These are phyloP conservation scores for Noctua janthe DNA, from an alignment of 2,888 invertebrate genomes.

Conservation along the genomic window DNA sequence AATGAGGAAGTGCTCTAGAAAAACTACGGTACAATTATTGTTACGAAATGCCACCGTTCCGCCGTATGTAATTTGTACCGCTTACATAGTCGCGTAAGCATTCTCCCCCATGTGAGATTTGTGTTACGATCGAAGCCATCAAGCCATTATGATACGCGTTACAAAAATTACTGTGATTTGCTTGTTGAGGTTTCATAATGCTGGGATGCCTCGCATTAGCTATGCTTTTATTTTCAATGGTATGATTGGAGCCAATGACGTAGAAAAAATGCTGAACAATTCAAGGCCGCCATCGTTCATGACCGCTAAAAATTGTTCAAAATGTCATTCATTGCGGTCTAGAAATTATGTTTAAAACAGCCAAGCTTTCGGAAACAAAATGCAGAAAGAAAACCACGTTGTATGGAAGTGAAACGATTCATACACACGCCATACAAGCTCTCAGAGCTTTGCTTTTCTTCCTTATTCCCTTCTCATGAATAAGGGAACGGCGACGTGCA, in stretches of 20 bases:
- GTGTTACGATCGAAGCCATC: constrained; percentile 59
- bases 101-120: constrained; percentile 65
- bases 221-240: constrained; percentile 39
- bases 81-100: constrained; percentile 70
- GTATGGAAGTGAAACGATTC: constrained; percentile 25
- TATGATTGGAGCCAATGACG: constrained; percentile 15
- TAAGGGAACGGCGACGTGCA: constrained; percentile 61
- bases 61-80: constrained; percentile 74
- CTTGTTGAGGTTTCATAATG: constrained; percentile 12
- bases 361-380: not conserved
- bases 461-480: constrained; percentile 63
- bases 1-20: constrained; percentile 90
- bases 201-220: constrained; percentile 8
- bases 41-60: constrained; percentile 79
- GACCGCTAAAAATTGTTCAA: constrained; percentile 9
- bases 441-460: constrained; percentile 53
- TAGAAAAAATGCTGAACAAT: constrained; percentile 14
- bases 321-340: not conserved
- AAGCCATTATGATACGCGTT: constrained; percentile 46
- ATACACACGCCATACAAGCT: constrained; percentile 40
- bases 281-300: constrained; percentile 14
- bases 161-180: constrained; percentile 31
- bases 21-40: constrained; percentile 82
- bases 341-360: not conserved
- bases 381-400: constrained; percentile 2